These are phyloP conservation scores for Phaethon lepturus DNA, from an alignment of 2,113 vertebrate species.

Conservation along the genomic window DNA sequence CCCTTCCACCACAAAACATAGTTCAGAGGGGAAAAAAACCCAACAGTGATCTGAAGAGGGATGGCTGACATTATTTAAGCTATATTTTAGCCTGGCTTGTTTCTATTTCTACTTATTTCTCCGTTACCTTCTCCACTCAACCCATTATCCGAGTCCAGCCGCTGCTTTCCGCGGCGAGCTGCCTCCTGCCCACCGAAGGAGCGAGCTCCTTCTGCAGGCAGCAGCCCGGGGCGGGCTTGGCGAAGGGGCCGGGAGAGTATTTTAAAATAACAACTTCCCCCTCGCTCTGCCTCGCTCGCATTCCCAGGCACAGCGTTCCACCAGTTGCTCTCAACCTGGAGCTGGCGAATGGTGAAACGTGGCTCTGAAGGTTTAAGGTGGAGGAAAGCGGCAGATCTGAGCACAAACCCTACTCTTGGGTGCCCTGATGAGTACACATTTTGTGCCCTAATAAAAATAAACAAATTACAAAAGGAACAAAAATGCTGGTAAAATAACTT, in stretches of 20 bases:
- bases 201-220: neutral
- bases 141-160: neutral
- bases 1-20: neutral
- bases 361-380: neutral
- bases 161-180: neutral
- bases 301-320: fast-evolving
- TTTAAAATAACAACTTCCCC: neutral
- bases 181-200: neutral
- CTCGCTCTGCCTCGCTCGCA: fast-evolving
- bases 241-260: neutral
- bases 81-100: neutral
- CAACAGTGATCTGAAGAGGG: neutral
- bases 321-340: neutral
- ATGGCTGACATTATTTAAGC: neutral
- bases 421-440: fast-evolving
- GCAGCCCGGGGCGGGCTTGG: neutral
- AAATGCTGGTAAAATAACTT: neutral
- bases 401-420: neutral
- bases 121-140: neutral
- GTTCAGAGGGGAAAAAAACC: neutral
- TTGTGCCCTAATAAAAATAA: neutral
- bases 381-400: neutral
- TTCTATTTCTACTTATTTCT: neutral
- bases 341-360: fast-evolving
- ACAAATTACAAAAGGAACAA: neutral